Conservation (phyloP, 2,113 vertebrate species). For the Misgurnus anguillicaudatus region DNA sequence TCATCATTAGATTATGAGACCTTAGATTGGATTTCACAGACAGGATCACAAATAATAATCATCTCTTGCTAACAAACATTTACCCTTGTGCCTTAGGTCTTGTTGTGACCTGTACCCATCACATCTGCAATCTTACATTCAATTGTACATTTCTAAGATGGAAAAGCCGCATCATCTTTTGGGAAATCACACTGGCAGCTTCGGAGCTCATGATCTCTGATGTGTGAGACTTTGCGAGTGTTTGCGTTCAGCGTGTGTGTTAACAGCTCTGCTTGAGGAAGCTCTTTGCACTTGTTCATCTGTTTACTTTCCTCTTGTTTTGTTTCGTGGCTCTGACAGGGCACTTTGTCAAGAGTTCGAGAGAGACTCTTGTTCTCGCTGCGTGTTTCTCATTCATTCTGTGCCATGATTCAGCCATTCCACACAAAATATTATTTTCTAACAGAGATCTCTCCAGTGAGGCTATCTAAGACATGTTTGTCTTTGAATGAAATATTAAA, state of each 20-base stretch:
- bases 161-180: slow-evolving; percentile 2
- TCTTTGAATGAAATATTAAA: slow-evolving; percentile 26
- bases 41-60: too few relatives aligned
- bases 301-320: slow-evolving; percentile 20
- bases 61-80: too few relatives aligned
- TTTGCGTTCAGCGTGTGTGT: background rate
- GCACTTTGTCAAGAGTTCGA: slow-evolving; percentile 39
- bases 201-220: slow-evolving; percentile 6
- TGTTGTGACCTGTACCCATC: slow-evolving; percentile 7
- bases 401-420: slow-evolving; percentile 5
- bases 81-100: too few relatives aligned
- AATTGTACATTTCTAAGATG: background rate
- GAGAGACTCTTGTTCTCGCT: background rate
- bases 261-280: slow-evolving; percentile 13
- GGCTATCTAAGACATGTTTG: slow-evolving; percentile 20
- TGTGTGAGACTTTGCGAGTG: background rate
- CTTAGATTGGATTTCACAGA: too few relatives aligned
- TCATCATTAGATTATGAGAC: too few relatives aligned
- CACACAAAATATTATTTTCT: slow-evolving; percentile 16
- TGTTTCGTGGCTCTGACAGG: slow-evolving; percentile 4
- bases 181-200: background rate
- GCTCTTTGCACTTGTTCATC: slow-evolving; percentile 16
- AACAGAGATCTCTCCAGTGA: slow-evolving; percentile 2
- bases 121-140: background rate
- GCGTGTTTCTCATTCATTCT: slow-evolving; percentile 16